Evolutionary conservation across 2,797 vertebrate genomes (phyloP).

Genomic region (Masticophis lateralis): DNA sequence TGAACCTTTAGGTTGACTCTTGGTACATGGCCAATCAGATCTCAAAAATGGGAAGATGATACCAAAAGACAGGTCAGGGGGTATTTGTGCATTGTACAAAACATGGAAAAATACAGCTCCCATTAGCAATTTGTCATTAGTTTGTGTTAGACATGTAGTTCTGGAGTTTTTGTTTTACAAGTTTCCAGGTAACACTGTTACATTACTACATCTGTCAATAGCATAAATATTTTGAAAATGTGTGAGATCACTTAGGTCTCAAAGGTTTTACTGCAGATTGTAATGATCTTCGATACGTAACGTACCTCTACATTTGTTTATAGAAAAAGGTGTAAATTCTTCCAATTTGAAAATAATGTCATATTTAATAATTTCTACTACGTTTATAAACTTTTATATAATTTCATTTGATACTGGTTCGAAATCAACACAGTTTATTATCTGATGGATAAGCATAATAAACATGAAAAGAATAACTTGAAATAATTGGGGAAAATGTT

Average conservation of each 20-base stretch:
- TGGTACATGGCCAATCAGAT: background rate
- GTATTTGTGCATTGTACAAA: background rate
- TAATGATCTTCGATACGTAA: background rate
- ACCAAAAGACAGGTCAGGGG: background rate
- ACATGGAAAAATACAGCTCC: background rate
- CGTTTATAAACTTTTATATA: background rate
- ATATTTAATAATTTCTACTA: background rate
- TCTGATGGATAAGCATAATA: background rate
- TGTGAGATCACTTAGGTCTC: background rate
- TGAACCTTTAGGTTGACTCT: background rate
- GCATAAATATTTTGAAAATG: background rate
- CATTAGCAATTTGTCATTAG: background rate
- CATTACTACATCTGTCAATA: background rate
- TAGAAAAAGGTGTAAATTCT: background rate
- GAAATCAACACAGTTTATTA: background rate
- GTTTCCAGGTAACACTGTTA: background rate
- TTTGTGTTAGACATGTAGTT: background rate
- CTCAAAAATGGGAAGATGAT: background rate
- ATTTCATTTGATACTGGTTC: background rate
- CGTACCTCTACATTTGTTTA: background rate
- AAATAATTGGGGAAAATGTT: background rate
- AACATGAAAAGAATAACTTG: background rate
- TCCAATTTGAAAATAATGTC: background rate
- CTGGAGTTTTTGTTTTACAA: background rate
- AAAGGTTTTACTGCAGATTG: background rate